phyloP scores from a whole-genome alignment of 2,113 vertebrate genomes.

The Opisthocomus hoazin region DNA sequence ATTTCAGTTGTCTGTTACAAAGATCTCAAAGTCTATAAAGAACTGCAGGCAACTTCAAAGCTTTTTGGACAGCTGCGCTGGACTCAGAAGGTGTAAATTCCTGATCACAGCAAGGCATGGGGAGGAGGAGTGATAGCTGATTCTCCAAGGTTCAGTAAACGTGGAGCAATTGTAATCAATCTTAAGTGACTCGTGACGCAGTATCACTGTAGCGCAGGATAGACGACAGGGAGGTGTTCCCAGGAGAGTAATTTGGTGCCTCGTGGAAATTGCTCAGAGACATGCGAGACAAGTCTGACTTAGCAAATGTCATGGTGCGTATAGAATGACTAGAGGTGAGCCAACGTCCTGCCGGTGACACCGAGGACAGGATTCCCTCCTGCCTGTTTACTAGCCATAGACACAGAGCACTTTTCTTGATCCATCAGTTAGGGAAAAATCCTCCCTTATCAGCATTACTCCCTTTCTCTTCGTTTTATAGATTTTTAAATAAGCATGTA shows the following conservation, averaged over 20 bases:
- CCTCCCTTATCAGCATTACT: neutral
- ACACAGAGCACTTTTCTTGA: neutral
- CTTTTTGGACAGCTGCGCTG: neutral
- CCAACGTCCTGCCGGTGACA: neutral
- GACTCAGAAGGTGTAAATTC: neutral
- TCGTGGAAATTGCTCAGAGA: neutral
- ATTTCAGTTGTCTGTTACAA: neutral
- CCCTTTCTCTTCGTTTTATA: neutral
- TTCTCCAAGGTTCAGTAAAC: neutral
- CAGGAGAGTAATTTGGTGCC: neutral
- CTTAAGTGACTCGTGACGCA: neutral
- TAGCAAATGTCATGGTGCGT: slow-evolving; percentile 43
- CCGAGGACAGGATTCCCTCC: neutral
- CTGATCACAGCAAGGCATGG: neutral
- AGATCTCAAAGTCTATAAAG: neutral
- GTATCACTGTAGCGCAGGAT: neutral
- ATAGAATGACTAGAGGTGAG: slow-evolving; percentile 39
- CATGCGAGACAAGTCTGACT: slow-evolving; percentile 18
- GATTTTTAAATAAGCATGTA: neutral
- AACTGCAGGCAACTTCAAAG: neutral
- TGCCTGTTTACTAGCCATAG: neutral
- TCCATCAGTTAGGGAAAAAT: neutral
- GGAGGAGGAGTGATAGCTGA: neutral
- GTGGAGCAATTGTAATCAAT: slow-evolving; percentile 31
- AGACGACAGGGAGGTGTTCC: neutral